A percentile compares a stretch with the other conserved stretches of the same genome.
Conservation (phyloP, 2,888 invertebrate species). For the Celastrina argiolus region DNA sequence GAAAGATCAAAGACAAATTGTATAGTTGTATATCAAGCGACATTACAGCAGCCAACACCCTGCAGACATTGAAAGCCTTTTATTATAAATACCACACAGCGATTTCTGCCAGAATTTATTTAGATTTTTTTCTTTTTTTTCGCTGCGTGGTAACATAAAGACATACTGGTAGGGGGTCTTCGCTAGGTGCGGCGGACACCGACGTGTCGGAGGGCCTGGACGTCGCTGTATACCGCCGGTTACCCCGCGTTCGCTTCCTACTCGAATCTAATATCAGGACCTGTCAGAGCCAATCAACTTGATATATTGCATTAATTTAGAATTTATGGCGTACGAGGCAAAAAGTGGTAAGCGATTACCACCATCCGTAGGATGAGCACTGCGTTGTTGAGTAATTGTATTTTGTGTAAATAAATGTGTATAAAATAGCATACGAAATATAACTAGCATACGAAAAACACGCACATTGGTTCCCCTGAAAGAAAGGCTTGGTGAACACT, state of each 20-base stretch:
- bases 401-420: constrained; percentile 4
- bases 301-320: constrained; percentile 20
- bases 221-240: constrained; percentile 66
- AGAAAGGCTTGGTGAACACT: not conserved
- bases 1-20: constrained; percentile 40
- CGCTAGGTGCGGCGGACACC: constrained; percentile 71
- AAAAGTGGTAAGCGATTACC: not conserved
- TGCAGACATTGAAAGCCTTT: constrained; percentile 75
- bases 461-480: not conserved
- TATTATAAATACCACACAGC: constrained; percentile 64
- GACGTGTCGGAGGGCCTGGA: constrained; percentile 72
- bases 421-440: constrained; percentile 15
- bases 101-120: constrained; percentile 36
- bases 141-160: constrained; percentile 64
- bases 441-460: constrained; percentile 9
- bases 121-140: constrained; percentile 31
- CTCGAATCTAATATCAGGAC: constrained; percentile 76
- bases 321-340: not conserved
- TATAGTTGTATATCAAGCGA: constrained; percentile 41
- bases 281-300: constrained; percentile 66
- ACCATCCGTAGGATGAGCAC: not conserved
- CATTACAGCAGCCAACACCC: constrained; percentile 72
- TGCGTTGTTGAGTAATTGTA: not conserved
- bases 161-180: constrained; percentile 75
- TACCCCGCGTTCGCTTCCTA: constrained; percentile 65